Base-by-base conservation (phyloP, 1,140 invertebrate species). In the Rhopalosiphum maidis region DNA sequence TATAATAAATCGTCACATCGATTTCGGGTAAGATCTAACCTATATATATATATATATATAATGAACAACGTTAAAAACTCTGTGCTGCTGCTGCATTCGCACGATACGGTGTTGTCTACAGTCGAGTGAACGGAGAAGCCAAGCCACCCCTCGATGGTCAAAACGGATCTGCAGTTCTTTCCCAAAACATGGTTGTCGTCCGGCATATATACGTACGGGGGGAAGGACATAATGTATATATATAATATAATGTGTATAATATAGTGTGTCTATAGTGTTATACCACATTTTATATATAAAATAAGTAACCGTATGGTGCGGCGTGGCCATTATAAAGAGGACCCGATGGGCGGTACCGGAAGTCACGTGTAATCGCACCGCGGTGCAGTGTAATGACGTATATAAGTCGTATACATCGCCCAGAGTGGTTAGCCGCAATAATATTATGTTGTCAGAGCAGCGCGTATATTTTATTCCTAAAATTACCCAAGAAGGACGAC, bases 291-390 rank as follows among this genome's bases (percentile, higher is more conserved):
- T 68, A n/a, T 68, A n/a, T 86, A 30, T 83, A 46, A 25, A 86
- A 30, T 9, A 46, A 46, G 48, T 35, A 30, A 46, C 25, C 55
- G 90, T 55, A 35, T 9, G 54, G 51, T 55, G 51, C 88, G 90
- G 55, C n/a, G 77, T 35, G 35, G 48, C 88, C 88, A 89, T 89
- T 54, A 51, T 43, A 51, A 18, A 51, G 51, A 89, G 4, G 35
- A 89, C 22, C 35, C 46, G 91, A 93, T 93, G 91, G 91, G 91
- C 91, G 91, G 37, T 51, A 93, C 91, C 91, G 91, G 91, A 93
- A 85, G 68, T 91, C 90, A 55, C 51, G 90, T 82, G 82, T 85
- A 55, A 83, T 68, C 43, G 89, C 89, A 68, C 90, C 54, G 51
- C 54, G 51, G 43, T 41, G 54, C 77, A 83, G 22, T n/a, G 30